A percentile compares a stretch with the other conserved stretches of the same genome.
Conservation (phyloP, 1,140 invertebrate genomes). For the Panulirus ornatus region DNA sequence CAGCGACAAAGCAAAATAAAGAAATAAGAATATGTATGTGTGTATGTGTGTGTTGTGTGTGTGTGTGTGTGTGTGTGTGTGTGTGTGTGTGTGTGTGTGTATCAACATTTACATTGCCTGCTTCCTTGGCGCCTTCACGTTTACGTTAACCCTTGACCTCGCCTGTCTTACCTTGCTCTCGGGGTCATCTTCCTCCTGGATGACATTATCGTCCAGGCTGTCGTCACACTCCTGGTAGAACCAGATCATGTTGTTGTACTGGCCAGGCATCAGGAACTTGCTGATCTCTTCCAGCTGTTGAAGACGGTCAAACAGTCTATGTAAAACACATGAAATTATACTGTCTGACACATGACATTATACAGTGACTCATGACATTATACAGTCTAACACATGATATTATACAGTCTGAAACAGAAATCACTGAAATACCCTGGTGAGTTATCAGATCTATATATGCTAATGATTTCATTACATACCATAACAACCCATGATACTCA, state of each 20-base stretch:
- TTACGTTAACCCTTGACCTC: background rate
- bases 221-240: conserved; percentile 93
- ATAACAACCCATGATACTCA: too few species aligned
- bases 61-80: too few species aligned
- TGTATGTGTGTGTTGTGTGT: too few species aligned
- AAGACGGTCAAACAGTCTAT: background rate
- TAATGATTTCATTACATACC: too few species aligned
- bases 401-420: too few species aligned
- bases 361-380: too few species aligned
- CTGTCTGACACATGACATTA: too few species aligned
- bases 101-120: background rate
- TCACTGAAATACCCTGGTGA: too few species aligned
- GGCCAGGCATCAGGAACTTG: conserved; percentile 90
- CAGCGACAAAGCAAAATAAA: too few species aligned
- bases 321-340: background rate
- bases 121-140: background rate
- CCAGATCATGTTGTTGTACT: conserved; percentile 92
- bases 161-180: conserved; percentile 41
- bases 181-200: conserved; percentile 4
- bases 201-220: conserved; percentile 29
- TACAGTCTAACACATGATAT: too few species aligned
- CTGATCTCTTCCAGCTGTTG: conserved; percentile 90
- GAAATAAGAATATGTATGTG: too few species aligned
- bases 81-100: background rate
- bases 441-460: too few species aligned